These are phyloP conservation scores for Bombyx huttoni DNA, from an alignment of 2,888 invertebrate species.

Conservation along the genomic window DNA sequence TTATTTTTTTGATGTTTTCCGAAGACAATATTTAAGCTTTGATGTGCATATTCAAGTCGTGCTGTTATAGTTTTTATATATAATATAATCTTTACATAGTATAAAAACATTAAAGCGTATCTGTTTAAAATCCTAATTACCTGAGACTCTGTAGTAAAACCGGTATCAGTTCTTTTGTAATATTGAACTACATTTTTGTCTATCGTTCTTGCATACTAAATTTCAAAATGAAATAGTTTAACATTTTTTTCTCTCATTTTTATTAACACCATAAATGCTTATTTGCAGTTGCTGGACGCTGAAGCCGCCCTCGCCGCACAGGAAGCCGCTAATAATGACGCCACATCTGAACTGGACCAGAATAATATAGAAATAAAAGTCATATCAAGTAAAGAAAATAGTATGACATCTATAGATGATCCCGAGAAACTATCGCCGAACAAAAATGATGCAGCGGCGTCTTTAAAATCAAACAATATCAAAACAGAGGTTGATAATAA, in stretches of 20 bases:
- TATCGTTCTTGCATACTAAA: constrained; percentile 52
- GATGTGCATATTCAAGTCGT: too few relatives aligned
- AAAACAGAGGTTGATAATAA: constrained; percentile 20
- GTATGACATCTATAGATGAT: constrained; percentile 30
- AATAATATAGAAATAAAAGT: constrained; percentile 39
- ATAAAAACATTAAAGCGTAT: background rate
- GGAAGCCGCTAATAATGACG: constrained; percentile 28
- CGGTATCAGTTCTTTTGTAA: background rate
- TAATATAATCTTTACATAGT: background rate
- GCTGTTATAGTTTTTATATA: too few relatives aligned
- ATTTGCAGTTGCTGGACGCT: constrained; percentile 46
- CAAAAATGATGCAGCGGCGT: constrained; percentile 24
- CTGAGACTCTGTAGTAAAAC: background rate
- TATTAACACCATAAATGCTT: background rate
- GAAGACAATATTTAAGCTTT: too few relatives aligned
- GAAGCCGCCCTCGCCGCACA: constrained; percentile 39
- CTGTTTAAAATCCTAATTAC: background rate
- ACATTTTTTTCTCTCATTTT: too few relatives aligned
- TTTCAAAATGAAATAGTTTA: too few relatives aligned
- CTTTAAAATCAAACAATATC: constrained; percentile 24
- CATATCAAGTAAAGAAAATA: constrained; percentile 33
- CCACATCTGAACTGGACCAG: constrained; percentile 27
- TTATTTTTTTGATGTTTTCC: too few relatives aligned
- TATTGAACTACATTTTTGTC: constrained; percentile 5
- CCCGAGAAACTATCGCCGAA: constrained; percentile 1